Conservation (phyloP, 2,797 vertebrate genomes). For the Scarus forsteni region DNA sequence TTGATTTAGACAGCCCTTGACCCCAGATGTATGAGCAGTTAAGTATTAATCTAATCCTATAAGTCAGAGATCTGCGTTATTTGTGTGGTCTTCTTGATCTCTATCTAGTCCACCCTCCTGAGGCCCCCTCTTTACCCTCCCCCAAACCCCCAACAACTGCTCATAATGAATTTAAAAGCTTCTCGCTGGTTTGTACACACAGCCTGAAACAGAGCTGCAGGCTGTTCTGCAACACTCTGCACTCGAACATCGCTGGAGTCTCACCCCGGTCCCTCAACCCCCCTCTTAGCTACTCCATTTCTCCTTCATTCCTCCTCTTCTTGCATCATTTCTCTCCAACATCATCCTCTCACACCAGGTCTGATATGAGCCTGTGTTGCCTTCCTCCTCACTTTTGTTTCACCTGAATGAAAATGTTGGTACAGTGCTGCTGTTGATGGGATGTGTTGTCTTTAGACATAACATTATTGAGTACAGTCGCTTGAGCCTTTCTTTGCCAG, state of each 20-base stretch:
- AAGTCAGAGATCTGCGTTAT: not conserved
- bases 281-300: not conserved
- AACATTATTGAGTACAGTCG: conserved; percentile 9
- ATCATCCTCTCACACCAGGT: conserved; percentile 15
- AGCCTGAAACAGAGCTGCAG: conserved; percentile 59
- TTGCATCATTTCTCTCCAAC: conserved; percentile 59
- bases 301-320: conserved; percentile 24
- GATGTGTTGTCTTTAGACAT: conserved; percentile 5
- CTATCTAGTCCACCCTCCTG: not conserved
- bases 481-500: not conserved
- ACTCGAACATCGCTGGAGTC: conserved; percentile 18
- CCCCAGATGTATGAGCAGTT: not conserved
- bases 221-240: conserved; percentile 53
- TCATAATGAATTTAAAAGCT: conserved; percentile 66
- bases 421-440: not conserved
- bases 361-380: conserved; percentile 27
- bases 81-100: not conserved
- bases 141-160: not conserved
- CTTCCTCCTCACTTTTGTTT: conserved; percentile 21
- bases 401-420: conserved; percentile 1
- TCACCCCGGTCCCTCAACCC: conserved; percentile 15
- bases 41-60: not conserved
- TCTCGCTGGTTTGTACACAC: conserved; percentile 32
- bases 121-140: not conserved
- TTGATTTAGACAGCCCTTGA: not conserved